Percentiles rank a stretch among this genome's conserved stretches.
phyloP scores from a whole-genome alignment of 1,140 invertebrate species.

The Adelges cooleyi region DNA sequence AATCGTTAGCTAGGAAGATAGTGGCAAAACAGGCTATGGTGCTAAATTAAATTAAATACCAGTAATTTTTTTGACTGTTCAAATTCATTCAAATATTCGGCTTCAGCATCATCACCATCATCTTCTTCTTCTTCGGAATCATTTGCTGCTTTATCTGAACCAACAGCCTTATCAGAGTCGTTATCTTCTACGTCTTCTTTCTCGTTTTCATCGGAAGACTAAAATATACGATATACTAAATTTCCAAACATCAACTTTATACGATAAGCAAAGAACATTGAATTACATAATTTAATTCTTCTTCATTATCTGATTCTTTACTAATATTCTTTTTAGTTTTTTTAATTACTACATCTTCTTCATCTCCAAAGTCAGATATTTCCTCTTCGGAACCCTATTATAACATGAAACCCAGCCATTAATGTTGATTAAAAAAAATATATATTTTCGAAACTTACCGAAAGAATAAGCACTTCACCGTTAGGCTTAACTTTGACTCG shows the following conservation, averaged over 20 bases:
- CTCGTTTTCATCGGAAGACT: background rate
- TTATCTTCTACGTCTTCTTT: background rate
- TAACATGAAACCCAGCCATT: background rate
- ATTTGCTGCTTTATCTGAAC: background rate
- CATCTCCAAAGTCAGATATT: background rate
- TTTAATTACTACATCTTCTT: background rate
- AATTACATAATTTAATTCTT: background rate
- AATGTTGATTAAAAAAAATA: no score
- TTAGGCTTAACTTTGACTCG: constrained; percentile 12
- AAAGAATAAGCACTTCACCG: background rate
- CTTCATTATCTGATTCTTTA: background rate
- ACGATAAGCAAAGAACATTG: no score
- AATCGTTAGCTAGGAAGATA: no score
- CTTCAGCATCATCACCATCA: constrained; percentile 8
- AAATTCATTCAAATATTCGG: constrained; percentile 22
- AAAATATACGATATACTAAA: no score
- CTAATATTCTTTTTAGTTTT: background rate
- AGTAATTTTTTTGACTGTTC: constrained; percentile 16
- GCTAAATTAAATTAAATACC: background rate
- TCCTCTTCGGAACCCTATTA: constrained; percentile 14
- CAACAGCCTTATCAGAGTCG: background rate
- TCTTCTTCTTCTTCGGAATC: background rate
- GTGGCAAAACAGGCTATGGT: no score
- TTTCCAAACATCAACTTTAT: no score
- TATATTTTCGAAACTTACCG: background rate